Conservation (phyloP, 2,113 vertebrate species). For the Heteronetta atricapilla region DNA sequence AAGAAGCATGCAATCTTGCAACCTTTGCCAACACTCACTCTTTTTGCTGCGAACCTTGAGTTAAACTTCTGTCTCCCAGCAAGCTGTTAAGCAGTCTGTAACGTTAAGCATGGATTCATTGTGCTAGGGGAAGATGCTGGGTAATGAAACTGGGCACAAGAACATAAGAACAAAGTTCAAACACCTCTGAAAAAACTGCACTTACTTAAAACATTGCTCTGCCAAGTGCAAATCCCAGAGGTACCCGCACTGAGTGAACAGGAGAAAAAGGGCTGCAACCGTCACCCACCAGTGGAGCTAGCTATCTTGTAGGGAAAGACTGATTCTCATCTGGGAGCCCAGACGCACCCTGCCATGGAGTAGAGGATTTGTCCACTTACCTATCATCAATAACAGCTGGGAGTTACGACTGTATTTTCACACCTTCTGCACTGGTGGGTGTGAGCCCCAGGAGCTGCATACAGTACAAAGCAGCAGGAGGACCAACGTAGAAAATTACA, state of each 20-base stretch:
- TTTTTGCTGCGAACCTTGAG: background rate
- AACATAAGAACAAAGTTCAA: background rate
- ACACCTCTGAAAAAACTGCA: conserved; percentile 10
- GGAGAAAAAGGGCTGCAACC: background rate
- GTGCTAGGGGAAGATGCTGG: background rate
- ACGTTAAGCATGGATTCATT: background rate
- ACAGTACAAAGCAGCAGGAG: background rate
- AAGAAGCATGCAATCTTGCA: background rate
- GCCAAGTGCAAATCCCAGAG: background rate
- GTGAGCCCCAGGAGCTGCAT: background rate
- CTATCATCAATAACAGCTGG: fast-evolving
- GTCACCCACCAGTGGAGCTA: background rate
- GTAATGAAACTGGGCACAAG: background rate
- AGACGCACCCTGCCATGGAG: background rate
- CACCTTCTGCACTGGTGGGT: background rate
- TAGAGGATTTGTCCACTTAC: fast-evolving
- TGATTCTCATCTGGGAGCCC: background rate
- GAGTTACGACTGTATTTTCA: fast-evolving
- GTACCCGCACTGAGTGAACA: background rate
- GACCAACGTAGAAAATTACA: background rate
- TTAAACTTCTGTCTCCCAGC: background rate
- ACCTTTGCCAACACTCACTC: background rate
- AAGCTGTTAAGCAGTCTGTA: background rate
- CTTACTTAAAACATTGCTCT: background rate
- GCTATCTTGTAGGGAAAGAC: background rate